Conservation (phyloP, 2,888 invertebrate genomes). For the Rhabditophanes sp. region DNA sequence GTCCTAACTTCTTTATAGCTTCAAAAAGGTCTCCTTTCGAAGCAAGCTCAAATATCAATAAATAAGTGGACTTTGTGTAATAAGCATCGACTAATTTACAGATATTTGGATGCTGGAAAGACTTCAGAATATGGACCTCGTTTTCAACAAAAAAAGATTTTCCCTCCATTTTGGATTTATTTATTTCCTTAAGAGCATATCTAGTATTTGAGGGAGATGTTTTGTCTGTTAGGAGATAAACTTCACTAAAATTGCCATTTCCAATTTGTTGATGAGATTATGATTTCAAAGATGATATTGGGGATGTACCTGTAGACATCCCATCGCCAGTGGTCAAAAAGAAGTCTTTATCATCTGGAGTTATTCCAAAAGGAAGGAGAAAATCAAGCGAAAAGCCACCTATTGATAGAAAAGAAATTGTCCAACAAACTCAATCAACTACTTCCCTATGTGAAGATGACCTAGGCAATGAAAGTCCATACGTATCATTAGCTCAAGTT, state of each 20-base stretch:
- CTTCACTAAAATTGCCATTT: slow-evolving; percentile 15
- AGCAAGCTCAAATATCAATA: slow-evolving; percentile 34
- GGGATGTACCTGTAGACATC: too few relatives aligned
- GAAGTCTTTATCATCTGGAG: too few relatives aligned
- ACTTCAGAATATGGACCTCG: slow-evolving; percentile 20
- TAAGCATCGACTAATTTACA: slow-evolving; percentile 31
- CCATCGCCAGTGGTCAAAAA: too few relatives aligned
- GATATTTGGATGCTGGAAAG: slow-evolving; percentile 24
- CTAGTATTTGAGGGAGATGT: slow-evolving; percentile 5
- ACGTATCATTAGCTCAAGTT: too few relatives aligned
- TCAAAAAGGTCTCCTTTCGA: slow-evolving; percentile 50
- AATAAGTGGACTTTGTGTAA: slow-evolving; percentile 23
- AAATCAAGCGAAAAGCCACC: too few relatives aligned
- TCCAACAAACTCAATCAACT: too few relatives aligned
- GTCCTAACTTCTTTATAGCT: slow-evolving; percentile 47
- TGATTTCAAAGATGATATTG: too few relatives aligned
- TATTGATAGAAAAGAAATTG: too few relatives aligned
- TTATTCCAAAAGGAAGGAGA: too few relatives aligned
- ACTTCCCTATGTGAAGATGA: too few relatives aligned
- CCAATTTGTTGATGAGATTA: too few relatives aligned
- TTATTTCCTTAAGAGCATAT: slow-evolving; percentile 27
- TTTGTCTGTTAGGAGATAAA: slow-evolving; percentile 8
- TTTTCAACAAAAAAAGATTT: slow-evolving; percentile 39
- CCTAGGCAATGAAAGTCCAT: too few relatives aligned
- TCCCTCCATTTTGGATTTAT: slow-evolving; percentile 29